These are phyloP conservation scores for Phrynocephalus guinanensis DNA, from an alignment of 2,797 vertebrate genomes.

Conservation along the genomic window DNA sequence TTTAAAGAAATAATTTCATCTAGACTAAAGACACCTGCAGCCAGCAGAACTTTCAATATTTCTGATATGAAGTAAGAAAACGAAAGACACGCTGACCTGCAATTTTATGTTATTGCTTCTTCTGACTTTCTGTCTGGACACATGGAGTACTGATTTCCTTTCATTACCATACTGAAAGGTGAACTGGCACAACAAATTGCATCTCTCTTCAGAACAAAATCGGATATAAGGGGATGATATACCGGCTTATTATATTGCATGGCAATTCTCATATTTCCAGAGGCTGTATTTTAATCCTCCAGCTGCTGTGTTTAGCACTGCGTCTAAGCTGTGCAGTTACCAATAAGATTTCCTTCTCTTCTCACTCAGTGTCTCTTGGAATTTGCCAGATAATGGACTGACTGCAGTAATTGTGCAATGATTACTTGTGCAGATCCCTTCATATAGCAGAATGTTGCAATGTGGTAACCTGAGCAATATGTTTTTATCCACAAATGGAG, in stretches of 20 bases:
- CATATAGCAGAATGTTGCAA: neutral
- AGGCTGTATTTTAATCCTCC: neutral
- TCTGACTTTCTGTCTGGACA: conserved; percentile 10
- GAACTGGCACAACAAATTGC: conserved; percentile 28
- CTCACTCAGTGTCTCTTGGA: neutral
- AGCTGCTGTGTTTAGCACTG: neutral
- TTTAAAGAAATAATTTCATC: neutral
- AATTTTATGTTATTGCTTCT: conserved; percentile 40
- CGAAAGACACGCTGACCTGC: neutral
- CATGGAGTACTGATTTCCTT: conserved; percentile 30
- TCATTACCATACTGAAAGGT: conserved; percentile 22
- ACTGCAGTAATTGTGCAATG: neutral
- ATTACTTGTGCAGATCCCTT: neutral
- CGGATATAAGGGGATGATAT: conserved; percentile 22
- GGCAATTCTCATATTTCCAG: conserved; percentile 2
- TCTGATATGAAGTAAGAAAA: neutral
- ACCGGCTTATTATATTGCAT: neutral
- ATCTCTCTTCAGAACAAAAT: conserved; percentile 30
- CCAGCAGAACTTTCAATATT: neutral
- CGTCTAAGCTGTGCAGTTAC: neutral
- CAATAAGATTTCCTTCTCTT: neutral
- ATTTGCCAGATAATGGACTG: neutral
- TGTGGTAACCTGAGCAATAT: neutral
- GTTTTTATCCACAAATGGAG: neutral
- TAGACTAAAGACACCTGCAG: neutral